phyloP scores from a whole-genome alignment of 2,888 invertebrate genomes.

The Phalangium opilio region DNA sequence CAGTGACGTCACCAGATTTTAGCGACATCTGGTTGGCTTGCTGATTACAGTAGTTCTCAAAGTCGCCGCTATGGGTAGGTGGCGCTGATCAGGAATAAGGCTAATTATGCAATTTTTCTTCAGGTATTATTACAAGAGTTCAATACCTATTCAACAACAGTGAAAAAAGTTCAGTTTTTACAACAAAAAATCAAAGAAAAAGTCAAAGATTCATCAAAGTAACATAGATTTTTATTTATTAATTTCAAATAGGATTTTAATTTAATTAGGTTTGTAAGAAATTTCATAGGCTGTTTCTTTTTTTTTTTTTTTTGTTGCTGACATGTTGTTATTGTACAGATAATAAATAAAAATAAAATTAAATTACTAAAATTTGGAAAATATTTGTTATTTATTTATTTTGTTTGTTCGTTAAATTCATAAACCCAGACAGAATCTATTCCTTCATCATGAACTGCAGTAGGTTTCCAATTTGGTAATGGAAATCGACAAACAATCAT shows the following conservation, averaged over 20 bases:
- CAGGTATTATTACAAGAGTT: neutral
- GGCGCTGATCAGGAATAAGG: too few species aligned
- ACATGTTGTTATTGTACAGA: neutral
- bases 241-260: neutral
- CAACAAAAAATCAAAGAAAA: neutral
- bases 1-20: too few species aligned
- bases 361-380: neutral
- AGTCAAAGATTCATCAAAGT: neutral
- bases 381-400: neutral
- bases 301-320: neutral
- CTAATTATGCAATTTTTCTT: too few species aligned
- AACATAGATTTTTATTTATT: neutral
- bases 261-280: too few species aligned
- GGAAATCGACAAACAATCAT: neutral
- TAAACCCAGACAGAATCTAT: conserved; percentile 1
- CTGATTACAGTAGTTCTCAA: too few species aligned
- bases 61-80: too few species aligned
- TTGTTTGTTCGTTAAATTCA: neutral
- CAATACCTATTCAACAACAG: neutral
- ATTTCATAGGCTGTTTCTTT: neutral
- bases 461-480: neutral
- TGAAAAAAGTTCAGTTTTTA: neutral
- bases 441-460: neutral
- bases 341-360: neutral
- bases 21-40: too few species aligned